Evolutionary conservation across 1,140 invertebrate genomes (phyloP).

Genomic region (Aphidius ervi): DNA sequence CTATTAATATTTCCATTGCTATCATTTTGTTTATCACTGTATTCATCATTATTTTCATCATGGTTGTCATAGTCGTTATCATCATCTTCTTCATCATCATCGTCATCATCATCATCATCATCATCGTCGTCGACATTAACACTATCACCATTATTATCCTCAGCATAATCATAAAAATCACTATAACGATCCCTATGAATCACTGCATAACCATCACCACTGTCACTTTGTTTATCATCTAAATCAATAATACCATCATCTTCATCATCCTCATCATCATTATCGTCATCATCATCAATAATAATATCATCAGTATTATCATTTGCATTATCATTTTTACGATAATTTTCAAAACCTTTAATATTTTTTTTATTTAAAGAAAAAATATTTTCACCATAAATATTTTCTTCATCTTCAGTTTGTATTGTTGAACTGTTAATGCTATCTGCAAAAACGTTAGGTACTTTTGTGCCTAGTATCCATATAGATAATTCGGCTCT

Average conservation of each 20-base stretch:
- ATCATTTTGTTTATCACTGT: background rate
- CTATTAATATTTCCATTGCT: background rate
- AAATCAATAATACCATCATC: too few species aligned
- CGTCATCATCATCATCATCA: background rate
- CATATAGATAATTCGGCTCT: conserved; percentile 56
- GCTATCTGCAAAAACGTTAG: conserved; percentile 7
- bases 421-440: conserved; percentile 1
- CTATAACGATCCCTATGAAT: too few species aligned
- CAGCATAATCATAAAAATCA: background rate
- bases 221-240: too few species aligned
- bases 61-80: conserved; percentile 5
- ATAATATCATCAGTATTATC: conserved; percentile 21
- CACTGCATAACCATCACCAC: too few species aligned
- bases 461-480: conserved; percentile 43
- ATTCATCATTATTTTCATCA: background rate
- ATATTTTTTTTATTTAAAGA: too few species aligned
- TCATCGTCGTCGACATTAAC: background rate
- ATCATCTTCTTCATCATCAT: conserved; percentile 1
- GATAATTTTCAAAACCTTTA: too few species aligned
- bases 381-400: background rate
- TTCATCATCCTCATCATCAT: background rate
- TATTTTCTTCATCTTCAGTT: conserved; percentile 11
- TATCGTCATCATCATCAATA: conserved; percentile 15
- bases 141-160: background rate
- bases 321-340: conserved; percentile 21